Percentiles rank a stretch among this genome's conserved stretches.
These are phyloP conservation scores for Epiblema foenella DNA, from an alignment of 2,888 invertebrate genomes.

Conservation along the genomic window DNA sequence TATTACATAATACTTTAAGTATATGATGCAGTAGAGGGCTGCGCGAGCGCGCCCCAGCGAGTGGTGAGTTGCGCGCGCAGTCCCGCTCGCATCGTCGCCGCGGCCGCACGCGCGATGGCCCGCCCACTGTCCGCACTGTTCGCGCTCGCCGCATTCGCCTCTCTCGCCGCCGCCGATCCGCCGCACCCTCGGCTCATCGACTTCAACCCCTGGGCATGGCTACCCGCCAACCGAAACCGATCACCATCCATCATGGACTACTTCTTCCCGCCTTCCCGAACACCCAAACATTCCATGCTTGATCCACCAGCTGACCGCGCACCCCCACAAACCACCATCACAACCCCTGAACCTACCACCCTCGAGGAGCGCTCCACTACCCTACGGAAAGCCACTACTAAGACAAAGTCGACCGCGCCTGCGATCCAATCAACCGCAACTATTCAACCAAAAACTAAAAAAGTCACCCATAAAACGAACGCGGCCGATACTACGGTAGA, in stretches of 20 bases:
- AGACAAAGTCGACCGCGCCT: conserved; percentile 73
- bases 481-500: conserved; percentile 68
- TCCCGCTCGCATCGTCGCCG: conserved; percentile 78
- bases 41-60: conserved; percentile 54
- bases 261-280: conserved; percentile 81
- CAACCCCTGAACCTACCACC: conserved; percentile 64
- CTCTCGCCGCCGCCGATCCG: conserved; percentile 62
- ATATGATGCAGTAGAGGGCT: conserved; percentile 32
- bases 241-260: conserved; percentile 82
- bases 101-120: conserved; percentile 79
- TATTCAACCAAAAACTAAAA: conserved; percentile 72
- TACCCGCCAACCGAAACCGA: conserved; percentile 72
- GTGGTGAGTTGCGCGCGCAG: conserved; percentile 76
- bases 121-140: conserved; percentile 69
- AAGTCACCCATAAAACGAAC: conserved; percentile 69
- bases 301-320: conserved; percentile 76
- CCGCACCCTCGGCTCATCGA: conserved; percentile 76
- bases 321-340: conserved; percentile 62
- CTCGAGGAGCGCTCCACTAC: conserved; percentile 73
- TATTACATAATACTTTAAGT: conserved; percentile 27
- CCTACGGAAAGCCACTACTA: conserved; percentile 73
- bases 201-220: conserved; percentile 82
- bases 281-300: conserved; percentile 78
- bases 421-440: conserved; percentile 71
- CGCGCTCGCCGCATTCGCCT: conserved; percentile 72